Evolutionary conservation across 30 jellyfish, hydroid and myxozoan species (phyloP).

Genomic region (Turritopsis rubra): DNA sequence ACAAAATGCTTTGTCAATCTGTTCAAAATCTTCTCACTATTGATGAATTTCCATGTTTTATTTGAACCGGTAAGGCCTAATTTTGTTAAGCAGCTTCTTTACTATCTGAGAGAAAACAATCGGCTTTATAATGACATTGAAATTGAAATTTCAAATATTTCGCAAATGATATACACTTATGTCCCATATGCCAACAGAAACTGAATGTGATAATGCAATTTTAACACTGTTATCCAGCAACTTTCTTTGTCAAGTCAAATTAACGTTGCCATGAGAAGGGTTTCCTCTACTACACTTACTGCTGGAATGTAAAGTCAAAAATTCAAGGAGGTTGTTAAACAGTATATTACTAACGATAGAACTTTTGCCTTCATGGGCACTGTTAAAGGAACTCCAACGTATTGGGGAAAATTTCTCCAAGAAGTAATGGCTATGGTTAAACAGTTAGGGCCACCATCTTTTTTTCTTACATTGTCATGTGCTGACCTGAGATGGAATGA

Average conservation of each 20-base stretch:
- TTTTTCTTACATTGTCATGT: conserved; percentile 30
- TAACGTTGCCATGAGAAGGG: too few species aligned
- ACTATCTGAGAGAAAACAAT: not conserved
- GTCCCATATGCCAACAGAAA: not conserved
- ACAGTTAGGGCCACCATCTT: conserved; percentile 40
- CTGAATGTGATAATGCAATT: not conserved
- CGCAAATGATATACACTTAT: not conserved
- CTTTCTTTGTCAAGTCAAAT: too few species aligned
- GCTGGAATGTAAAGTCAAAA: not conserved
- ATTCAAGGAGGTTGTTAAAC: not conserved
- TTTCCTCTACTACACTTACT: not conserved
- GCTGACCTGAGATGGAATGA: conserved; percentile 49
- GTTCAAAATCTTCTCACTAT: not conserved
- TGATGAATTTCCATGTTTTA: conserved; percentile 14
- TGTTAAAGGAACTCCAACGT: conserved; percentile 42
- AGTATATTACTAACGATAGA: too few species aligned
- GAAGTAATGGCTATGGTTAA: conserved; percentile 47
- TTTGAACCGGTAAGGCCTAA: conserved; percentile 20
- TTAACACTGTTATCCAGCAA: too few species aligned
- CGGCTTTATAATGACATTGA: conserved; percentile 18
- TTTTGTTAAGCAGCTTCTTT: not conserved
- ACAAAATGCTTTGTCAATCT: conserved; percentile 2
- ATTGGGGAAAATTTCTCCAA: conserved; percentile 28
- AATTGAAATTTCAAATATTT: not conserved
- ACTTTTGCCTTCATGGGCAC: too few species aligned